phyloP scores from a whole-genome alignment of 2,113 vertebrate species.

The Bothrops jararaca region DNA sequence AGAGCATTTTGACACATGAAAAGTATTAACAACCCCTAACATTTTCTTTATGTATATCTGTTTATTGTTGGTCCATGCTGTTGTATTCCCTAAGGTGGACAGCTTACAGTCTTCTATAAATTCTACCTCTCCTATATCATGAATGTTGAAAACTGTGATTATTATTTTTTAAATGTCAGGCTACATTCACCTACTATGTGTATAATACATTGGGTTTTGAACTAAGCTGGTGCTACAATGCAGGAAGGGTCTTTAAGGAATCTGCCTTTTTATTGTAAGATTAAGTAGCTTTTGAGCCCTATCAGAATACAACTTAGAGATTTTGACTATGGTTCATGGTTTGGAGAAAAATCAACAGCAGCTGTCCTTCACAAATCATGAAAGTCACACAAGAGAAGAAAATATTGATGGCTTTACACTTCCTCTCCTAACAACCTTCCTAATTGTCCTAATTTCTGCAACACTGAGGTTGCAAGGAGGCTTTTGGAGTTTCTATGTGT shows the following conservation, averaged over 20 bases:
- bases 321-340: neutral
- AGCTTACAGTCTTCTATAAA: neutral
- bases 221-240: neutral
- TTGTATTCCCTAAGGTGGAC: neutral
- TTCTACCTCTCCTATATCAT: neutral
- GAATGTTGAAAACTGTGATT: neutral
- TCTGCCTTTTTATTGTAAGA: neutral
- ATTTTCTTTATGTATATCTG: neutral
- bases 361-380: neutral
- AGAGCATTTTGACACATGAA: neutral
- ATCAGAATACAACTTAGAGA: neutral
- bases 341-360: neutral
- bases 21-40: neutral
- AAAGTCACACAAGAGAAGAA: neutral
- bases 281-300: neutral
- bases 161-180: neutral
- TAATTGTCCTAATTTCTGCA: neutral
- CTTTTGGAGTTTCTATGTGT: neutral
- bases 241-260: neutral
- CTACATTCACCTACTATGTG: neutral
- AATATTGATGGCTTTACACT: neutral
- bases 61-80: neutral
- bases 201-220: neutral
- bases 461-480: neutral
- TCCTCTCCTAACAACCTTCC: neutral